Evolutionary conservation across 64 coral and sea anemone genomes (phyloP).

Genomic region (Stylophora pistillata): DNA sequence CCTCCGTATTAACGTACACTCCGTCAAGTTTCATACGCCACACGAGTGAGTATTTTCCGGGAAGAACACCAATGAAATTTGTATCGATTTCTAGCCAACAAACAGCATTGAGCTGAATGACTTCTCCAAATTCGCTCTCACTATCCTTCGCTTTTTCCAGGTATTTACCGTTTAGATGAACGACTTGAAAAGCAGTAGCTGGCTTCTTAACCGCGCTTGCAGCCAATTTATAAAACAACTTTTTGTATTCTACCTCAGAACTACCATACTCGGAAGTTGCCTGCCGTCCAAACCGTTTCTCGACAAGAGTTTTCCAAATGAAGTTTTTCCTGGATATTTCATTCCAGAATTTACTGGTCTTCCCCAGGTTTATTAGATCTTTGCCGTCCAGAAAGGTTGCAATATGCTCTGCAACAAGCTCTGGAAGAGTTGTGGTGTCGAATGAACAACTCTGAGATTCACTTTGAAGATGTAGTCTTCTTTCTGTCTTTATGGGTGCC

Average conservation of each 20-base stretch:
- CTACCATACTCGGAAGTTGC: background rate
- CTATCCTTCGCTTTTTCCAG: slow-evolving; percentile 48
- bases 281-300: slow-evolving; percentile 55
- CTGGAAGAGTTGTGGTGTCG: slow-evolving; percentile 36
- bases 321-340: slow-evolving; percentile 50
- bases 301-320: slow-evolving; percentile 62
- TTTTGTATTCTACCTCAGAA: slow-evolving; percentile 44
- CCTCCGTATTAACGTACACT: slow-evolving; percentile 30
- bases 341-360: slow-evolving; percentile 76
- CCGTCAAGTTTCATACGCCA: slow-evolving; percentile 68
- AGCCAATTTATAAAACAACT: slow-evolving; percentile 56
- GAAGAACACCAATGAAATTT: slow-evolving; percentile 38
- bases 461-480: background rate
- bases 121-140: slow-evolving; percentile 56
- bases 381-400: slow-evolving; percentile 61
- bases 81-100: slow-evolving; percentile 65
- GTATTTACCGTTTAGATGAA: slow-evolving; percentile 24
- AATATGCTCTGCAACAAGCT: slow-evolving; percentile 63
- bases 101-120: slow-evolving; percentile 55
- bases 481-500: background rate
- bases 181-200: slow-evolving; percentile 36
- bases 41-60: slow-evolving; percentile 53
- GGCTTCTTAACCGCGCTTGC: slow-evolving; percentile 52
- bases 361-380: slow-evolving; percentile 75
- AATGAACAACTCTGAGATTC: background rate